Base-by-base conservation (phyloP, 2,113 vertebrate species). In the Equus quagga region DNA sequence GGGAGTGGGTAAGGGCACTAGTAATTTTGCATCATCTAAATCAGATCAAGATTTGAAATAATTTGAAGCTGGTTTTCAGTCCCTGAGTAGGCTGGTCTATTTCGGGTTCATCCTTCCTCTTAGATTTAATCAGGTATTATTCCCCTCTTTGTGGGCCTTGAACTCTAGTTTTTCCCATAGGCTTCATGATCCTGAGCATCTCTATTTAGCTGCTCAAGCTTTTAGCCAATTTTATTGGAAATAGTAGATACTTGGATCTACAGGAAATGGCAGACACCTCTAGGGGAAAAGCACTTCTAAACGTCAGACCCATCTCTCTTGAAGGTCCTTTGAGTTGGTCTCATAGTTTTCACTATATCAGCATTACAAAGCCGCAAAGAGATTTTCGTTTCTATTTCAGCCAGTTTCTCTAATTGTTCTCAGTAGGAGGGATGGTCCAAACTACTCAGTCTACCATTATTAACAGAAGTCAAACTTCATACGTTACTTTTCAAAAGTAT, bases 11-110 rank as follows among this genome's bases (percentile, higher is more conserved):
- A 89, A 89, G 9, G 31, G 19, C 28, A 64, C 19, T 81, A 81
- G n/a, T 65, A 94, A 87, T 28, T 95, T 28, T 75, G 4, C n/a
- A 51, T 49, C 9, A 80, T 51, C 17, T 91, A 81, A 81, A 84
- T 64, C 62, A 93, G n/a, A 93, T 69, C 17, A 81, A 78, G 67
- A 89, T 91, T 84, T 97, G 82, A 96, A 96, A 70, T 94, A 62
- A 82, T 36, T 81, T 91, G 26, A 88, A 88, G 46, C 26, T 69
- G 12, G 21, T 91, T 95, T 96, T 84, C 58, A 84, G 33, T 72
- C 31, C 18, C 44, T 89, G 36, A 12, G 17, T 79, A 84, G 62
- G 13, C 58, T 94, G 17, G 10, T 69, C 70, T 93, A 85, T 76
- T 93, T 82, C 5, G 94, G 64, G 31, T 79, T 96, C 44, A 93